These are phyloP conservation scores for Pemphigus obesinymphae DNA, from an alignment of 1,140 invertebrate genomes.

Conservation along the genomic window DNA sequence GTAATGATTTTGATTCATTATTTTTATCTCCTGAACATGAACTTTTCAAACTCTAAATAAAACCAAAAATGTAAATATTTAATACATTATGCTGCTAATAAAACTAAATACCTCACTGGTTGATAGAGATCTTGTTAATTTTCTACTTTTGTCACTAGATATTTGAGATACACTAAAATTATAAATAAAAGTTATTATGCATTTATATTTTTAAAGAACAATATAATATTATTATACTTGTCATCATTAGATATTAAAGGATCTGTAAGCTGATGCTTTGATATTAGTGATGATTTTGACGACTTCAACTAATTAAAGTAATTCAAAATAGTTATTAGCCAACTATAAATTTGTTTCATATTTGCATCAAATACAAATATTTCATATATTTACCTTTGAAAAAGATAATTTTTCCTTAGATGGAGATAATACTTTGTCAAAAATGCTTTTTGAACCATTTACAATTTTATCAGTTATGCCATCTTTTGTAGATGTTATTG, in stretches of 20 bases:
- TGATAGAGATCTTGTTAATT: constrained; percentile 19
- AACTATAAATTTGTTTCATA: not conserved
- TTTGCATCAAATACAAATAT: not conserved
- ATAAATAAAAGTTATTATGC: not conserved
- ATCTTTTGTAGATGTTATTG: constrained; percentile 59
- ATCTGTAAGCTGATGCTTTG: constrained; percentile 77
- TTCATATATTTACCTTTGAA: constrained; percentile 32
- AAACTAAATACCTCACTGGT: not conserved
- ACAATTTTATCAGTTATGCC: constrained; percentile 66
- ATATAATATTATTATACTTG: constrained; percentile 24
- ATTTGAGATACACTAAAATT: not conserved
- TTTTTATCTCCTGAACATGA: not conserved
- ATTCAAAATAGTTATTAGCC: not conserved
- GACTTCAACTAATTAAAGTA: constrained; percentile 43
- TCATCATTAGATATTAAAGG: constrained; percentile 89
- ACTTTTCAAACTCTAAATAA: constrained; percentile 17
- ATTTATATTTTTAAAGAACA: not conserved
- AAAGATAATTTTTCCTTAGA: constrained; percentile 60
- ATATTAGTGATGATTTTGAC: constrained; percentile 65
- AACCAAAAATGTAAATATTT: not conserved
- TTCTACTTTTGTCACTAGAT: not conserved
- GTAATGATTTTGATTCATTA: constrained; percentile 19
- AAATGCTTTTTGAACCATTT: constrained; percentile 68
- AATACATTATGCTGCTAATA: not conserved
- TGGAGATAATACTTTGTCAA: constrained; percentile 74